Evolutionary conservation across 2,113 vertebrate genomes (phyloP).

Genomic region (Philantomba maxwellii): DNA sequence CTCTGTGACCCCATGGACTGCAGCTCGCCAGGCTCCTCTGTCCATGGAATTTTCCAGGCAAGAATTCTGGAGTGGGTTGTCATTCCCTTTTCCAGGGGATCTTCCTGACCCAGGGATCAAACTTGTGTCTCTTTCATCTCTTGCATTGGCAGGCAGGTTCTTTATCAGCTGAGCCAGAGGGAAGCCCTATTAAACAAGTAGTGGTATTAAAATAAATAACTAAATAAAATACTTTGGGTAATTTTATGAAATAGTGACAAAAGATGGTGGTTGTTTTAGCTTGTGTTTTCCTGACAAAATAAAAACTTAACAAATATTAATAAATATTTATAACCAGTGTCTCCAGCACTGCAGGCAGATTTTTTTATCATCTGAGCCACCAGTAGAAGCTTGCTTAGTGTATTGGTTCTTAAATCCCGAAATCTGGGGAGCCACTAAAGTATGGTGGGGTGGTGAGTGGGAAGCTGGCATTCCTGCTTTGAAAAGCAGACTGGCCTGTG

Average conservation of each 20-base stretch:
- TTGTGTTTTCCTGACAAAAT: constrained; percentile 13
- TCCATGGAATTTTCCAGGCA: neutral
- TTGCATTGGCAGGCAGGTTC: neutral
- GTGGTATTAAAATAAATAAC: neutral
- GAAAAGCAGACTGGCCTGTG: neutral
- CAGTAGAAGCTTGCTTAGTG: neutral
- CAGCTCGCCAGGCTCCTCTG: neutral
- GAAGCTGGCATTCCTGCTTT: neutral
- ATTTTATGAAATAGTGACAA: neutral
- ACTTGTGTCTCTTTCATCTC: neutral
- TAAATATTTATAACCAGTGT: neutral
- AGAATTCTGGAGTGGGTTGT: neutral
- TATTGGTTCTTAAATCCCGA: neutral
- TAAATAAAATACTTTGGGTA: neutral
- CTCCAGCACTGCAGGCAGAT: neutral
- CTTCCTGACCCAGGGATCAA: neutral
- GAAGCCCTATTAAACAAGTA: neutral
- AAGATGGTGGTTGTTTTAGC: neutral
- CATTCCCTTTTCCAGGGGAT: neutral
- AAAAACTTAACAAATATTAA: neutral
- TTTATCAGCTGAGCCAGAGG: neutral
- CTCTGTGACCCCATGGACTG: neutral
- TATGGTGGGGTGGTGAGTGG: neutral
- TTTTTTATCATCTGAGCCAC: neutral
- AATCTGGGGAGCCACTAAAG: neutral